phyloP scores from a whole-genome alignment of 2,888 invertebrate species.

The Electrophaes corylata region DNA sequence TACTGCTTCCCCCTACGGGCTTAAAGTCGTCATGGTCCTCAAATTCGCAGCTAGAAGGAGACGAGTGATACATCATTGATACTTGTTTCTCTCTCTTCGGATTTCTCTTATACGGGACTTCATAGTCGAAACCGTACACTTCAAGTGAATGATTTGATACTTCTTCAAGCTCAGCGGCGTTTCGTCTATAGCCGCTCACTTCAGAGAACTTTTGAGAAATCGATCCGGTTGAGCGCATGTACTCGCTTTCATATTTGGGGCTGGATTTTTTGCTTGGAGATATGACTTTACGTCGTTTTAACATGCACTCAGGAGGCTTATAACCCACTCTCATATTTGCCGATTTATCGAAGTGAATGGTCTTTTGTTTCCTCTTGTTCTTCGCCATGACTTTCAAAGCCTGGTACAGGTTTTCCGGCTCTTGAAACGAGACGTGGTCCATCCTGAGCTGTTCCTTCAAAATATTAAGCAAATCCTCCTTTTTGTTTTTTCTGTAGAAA shows the following conservation, averaged over 20 bases:
- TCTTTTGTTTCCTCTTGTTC: slow-evolving; percentile 50
- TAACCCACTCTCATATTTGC: neutral
- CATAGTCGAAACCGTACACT: slow-evolving; percentile 53
- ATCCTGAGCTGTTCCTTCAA: slow-evolving; percentile 57
- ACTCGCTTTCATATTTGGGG: slow-evolving; percentile 8
- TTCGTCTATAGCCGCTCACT: neutral
- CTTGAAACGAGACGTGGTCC: slow-evolving; percentile 43
- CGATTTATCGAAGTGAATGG: slow-evolving; percentile 31
- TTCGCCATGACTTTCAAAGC: slow-evolving; percentile 61
- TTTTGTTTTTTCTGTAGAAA: slow-evolving; percentile 42
- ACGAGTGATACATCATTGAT: slow-evolving; percentile 36
- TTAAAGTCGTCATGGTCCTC: slow-evolving; percentile 2
- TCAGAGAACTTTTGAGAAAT: slow-evolving; percentile 9
- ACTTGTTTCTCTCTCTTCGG: slow-evolving; percentile 18
- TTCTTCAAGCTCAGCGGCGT: neutral
- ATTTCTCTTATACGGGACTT: slow-evolving; percentile 22
- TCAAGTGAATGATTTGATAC: slow-evolving; percentile 52
- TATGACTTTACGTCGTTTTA: slow-evolving; percentile 50
- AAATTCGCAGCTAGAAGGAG: slow-evolving; percentile 22
- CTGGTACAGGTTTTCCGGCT: slow-evolving; percentile 60
- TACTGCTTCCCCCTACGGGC: neutral
- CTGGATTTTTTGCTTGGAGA: slow-evolving; percentile 36
- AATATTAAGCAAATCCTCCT: slow-evolving; percentile 51
- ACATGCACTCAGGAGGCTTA: slow-evolving; percentile 44
- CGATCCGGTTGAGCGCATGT: neutral